Percentiles rank a stretch among this genome's conserved stretches.
Evolutionary conservation across 2,113 vertebrate species (phyloP).

Genomic region (Dryoscopus gambensis): DNA sequence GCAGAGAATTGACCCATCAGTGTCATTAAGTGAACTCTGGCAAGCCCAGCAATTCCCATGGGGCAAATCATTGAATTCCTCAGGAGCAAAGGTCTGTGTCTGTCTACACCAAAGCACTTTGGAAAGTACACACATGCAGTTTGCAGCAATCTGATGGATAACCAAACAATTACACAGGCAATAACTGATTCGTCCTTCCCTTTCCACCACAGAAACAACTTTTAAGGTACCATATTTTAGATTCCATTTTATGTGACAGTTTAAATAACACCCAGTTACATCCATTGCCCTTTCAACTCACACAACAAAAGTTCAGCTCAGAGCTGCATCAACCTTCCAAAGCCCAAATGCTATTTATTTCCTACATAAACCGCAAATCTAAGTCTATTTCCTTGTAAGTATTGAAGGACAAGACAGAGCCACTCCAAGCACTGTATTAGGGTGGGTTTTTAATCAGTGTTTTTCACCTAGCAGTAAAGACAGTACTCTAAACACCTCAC

Average conservation of each 20-base stretch:
- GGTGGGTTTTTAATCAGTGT: not conserved
- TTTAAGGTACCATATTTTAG: conserved; percentile 1
- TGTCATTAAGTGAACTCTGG: conserved; percentile 58
- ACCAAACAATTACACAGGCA: conserved; percentile 50
- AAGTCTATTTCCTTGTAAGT: not conserved
- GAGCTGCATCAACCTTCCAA: not conserved
- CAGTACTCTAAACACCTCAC: not conserved
- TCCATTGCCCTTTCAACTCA: conserved; percentile 24
- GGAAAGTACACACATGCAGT: conserved; percentile 22
- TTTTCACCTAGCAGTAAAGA: not conserved
- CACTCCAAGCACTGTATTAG: not conserved
- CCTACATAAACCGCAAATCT: not conserved
- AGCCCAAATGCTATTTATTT: conserved; percentile 17
- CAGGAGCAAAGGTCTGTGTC: conserved; percentile 56
- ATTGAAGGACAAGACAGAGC: conserved; percentile 20
- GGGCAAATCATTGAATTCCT: conserved; percentile 55
- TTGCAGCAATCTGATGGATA: conserved; percentile 53
- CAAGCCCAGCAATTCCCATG: conserved; percentile 25
- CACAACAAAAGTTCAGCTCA: not conserved
- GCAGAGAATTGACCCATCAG: conserved; percentile 66
- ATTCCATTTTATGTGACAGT: conserved; percentile 9
- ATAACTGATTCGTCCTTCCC: conserved; percentile 6
- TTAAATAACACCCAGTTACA: conserved; percentile 13
- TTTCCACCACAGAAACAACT: conserved; percentile 13
- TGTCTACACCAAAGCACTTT: conserved; percentile 45